Conservation (phyloP, 1,140 invertebrate genomes). For the Anagrus nilaparvatae region DNA sequence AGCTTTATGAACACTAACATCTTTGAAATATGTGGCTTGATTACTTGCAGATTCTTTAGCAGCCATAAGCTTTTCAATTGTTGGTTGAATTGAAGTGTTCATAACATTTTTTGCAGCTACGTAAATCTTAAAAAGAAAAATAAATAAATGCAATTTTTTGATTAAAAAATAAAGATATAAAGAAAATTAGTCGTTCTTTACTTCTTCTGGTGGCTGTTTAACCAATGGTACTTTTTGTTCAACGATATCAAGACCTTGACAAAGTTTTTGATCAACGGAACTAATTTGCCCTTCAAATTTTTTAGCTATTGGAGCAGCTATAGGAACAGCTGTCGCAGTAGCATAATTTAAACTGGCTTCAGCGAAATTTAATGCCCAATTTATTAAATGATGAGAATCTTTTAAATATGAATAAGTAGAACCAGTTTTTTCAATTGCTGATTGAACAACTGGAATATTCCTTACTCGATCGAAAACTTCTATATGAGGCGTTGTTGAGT, state of each 20-base stretch:
- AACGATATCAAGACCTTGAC: slow-evolving; percentile 41
- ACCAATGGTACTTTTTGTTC: slow-evolving; percentile 44
- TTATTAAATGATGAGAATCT: slow-evolving; percentile 40
- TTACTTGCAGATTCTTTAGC: slow-evolving; percentile 50
- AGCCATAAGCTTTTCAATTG: slow-evolving; percentile 47
- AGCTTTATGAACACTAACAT: slow-evolving; percentile 57
- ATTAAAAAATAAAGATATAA: slow-evolving; percentile 1
- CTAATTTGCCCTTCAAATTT: slow-evolving; percentile 41
- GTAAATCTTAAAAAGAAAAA: slow-evolving; percentile 45
- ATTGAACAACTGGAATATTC: slow-evolving; percentile 48
- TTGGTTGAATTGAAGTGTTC: slow-evolving; percentile 49
- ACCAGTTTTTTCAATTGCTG: slow-evolving; percentile 48
- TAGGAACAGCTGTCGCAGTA: slow-evolving; percentile 33
- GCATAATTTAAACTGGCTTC: slow-evolving; percentile 38
- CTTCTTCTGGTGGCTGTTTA: slow-evolving; percentile 40
- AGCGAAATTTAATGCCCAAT: slow-evolving; percentile 41
- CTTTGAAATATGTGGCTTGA: slow-evolving; percentile 54
- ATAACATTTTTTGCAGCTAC: slow-evolving; percentile 58
- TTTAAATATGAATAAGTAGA: slow-evolving; percentile 50
- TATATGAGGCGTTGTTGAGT: slow-evolving; percentile 37
- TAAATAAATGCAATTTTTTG: slow-evolving; percentile 1
- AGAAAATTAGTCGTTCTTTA: slow-evolving; percentile 15
- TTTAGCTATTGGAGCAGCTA: slow-evolving; percentile 35
- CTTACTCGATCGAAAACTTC: slow-evolving; percentile 50
- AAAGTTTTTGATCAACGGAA: slow-evolving; percentile 42